A percentile compares a stretch with the other conserved stretches of the same genome.
These are phyloP conservation scores for Psittacula echo DNA, from an alignment of 2,797 vertebrate species.

Conservation along the genomic window DNA sequence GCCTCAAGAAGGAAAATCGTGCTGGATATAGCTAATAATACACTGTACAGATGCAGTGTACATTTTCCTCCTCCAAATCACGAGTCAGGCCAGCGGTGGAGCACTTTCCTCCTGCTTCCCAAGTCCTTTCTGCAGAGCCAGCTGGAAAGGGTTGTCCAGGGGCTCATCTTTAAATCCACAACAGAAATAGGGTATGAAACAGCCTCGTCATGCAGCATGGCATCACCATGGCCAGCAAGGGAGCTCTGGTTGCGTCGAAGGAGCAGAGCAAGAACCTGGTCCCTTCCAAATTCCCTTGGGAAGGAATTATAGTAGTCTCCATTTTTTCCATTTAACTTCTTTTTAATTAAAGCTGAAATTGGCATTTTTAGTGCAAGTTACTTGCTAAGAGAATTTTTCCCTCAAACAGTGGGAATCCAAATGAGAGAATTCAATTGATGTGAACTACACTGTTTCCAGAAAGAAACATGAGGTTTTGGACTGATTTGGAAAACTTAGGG, in stretches of 20 bases:
- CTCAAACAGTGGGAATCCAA: background rate
- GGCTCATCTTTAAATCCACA: background rate
- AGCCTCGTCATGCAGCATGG: rapidly evolving
- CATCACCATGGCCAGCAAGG: background rate
- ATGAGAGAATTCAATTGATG: background rate
- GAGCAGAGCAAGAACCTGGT: background rate
- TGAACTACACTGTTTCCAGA: background rate
- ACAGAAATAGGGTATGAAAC: background rate
- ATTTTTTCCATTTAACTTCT: background rate
- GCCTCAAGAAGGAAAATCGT: conserved; percentile 5
- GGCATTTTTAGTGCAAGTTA: background rate
- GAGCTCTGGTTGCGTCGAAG: background rate
- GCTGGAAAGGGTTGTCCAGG: background rate
- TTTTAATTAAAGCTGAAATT: background rate
- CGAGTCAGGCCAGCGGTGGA: rapidly evolving
- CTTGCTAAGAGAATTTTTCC: background rate
- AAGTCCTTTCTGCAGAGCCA: background rate
- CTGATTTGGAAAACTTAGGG: background rate
- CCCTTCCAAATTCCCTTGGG: background rate
- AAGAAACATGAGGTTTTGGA: background rate
- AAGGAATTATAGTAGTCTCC: background rate
- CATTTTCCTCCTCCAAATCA: background rate
- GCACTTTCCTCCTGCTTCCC: background rate
- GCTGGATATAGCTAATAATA: background rate
- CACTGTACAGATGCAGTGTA: background rate